Evolutionary conservation across 2,888 invertebrate species (phyloP), one percentile per base, ranked within the genome.

Genomic region (Crepidodera aurea): DNA sequence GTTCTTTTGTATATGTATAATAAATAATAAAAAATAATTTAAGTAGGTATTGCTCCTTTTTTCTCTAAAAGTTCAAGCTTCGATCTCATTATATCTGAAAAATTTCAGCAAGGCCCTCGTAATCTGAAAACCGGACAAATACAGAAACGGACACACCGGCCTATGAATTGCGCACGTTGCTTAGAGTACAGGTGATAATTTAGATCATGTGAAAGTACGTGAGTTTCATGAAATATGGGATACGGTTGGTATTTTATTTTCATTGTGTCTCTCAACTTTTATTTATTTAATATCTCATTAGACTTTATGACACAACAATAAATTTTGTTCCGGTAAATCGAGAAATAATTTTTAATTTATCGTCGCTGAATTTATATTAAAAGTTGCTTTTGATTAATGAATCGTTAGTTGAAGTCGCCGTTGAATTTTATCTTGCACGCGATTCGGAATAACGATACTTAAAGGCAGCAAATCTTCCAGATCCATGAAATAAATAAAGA

Each of bases 121-220:
- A n/a, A n/a, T n/a, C n/a, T n/a, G n/a, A n/a, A n/a, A n/a, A n/a
- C n/a, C n/a, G n/a, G n/a, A n/a, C n/a, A n/a, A n/a, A n/a, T n/a
- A 25, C 25, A 25, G 7, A 25, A 25, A 25, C 7, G 7, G 7
- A 13, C 10, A 50, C 16, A 27, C 34, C 19, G 29, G 53, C 22
- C 53, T 40, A 53, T 53, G 25, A 25, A 40, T 34, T 34, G 6
- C 1, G 5, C 3, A 50, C 50, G 53, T 59, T 29, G 27, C 37
- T 22, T 42, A 56, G 56, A 56, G 46, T 60, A n/a, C 66, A 59
- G 71, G 68, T 69, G 70, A 71, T 72, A 71, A 72, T 73, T 71
- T 69, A 71, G 70, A 69, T 70, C 70, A 70, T 37, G 50, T 53
- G 50, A 59, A 62, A 59, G 65, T 54, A 60, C 58, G 8, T 25